A percentile compares a stretch with the other conserved stretches of the same genome.
Evolutionary conservation across 2,113 vertebrate species (phyloP).

Genomic region (Semnopithecus entellus): DNA sequence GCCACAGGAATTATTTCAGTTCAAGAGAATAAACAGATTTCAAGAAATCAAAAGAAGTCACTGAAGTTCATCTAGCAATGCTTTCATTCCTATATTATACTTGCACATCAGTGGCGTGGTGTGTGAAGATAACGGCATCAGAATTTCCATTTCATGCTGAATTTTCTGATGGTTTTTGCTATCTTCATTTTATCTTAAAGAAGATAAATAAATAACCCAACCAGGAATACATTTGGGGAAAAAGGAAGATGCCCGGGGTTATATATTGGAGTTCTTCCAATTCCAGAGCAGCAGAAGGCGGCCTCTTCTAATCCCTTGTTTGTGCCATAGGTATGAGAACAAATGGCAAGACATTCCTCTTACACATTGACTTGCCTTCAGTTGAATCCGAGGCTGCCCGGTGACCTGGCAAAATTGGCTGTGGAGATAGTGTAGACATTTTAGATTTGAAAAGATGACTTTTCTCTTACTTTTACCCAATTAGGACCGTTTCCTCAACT

Average conservation of each 20-base stretch:
- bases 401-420: neutral
- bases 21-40: conserved; percentile 74
- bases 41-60: conserved; percentile 55
- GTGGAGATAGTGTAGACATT: neutral
- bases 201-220: neutral
- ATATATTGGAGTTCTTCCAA: neutral
- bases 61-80: conserved; percentile 52
- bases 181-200: conserved; percentile 35
- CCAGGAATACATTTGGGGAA: conserved; percentile 13
- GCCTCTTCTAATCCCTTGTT: neutral
- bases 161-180: conserved; percentile 44
- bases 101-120: neutral
- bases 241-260: neutral
- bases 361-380: neutral
- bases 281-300: conserved; percentile 19
- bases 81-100: neutral
- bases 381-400: neutral
- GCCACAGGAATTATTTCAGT: conserved; percentile 76
- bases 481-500: neutral
- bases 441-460: neutral
- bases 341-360: neutral
- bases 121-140: neutral
- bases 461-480: conserved; percentile 23
- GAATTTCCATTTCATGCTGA: conserved; percentile 33
- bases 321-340: neutral